Percentiles rank a stretch among this genome's conserved stretches.
phyloP scores from a whole-genome alignment of 2,797 vertebrate species.

The Salarias fasciatus region DNA sequence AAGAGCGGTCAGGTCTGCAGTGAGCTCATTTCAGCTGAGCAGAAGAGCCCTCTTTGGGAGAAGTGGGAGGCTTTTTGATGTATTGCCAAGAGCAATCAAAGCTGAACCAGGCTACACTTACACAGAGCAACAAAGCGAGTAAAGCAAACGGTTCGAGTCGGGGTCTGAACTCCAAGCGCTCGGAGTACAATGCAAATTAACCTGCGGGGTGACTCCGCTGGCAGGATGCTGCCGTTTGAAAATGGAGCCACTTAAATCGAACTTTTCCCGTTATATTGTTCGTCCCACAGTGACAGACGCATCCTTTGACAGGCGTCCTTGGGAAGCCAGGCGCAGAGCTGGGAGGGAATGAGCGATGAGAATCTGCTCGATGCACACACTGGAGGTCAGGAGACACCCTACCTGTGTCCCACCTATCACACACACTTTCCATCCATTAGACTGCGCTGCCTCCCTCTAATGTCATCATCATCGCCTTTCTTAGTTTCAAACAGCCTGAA shows the following conservation, averaged over 20 bases:
- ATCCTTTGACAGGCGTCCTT: background rate
- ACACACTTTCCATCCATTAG: background rate
- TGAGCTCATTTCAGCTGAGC: constrained; percentile 4
- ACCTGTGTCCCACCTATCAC: background rate
- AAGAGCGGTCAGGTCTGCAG: constrained; percentile 12
- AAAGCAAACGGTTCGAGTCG: background rate
- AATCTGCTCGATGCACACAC: background rate
- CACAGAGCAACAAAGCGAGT: constrained; percentile 4
- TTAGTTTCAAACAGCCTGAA: constrained; percentile 11
- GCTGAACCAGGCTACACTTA: constrained; percentile 7
- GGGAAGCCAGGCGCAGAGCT: background rate
- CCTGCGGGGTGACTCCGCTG: background rate
- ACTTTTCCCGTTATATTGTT: background rate
- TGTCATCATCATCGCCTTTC: constrained; percentile 8
- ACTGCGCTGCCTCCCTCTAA: constrained; percentile 1
- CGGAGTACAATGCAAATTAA: constrained; percentile 10
- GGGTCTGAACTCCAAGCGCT: constrained; percentile 18
- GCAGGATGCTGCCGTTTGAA: background rate
- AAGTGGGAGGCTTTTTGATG: constrained; percentile 37
- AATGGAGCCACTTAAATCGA: background rate
- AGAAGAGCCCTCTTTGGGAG: constrained; percentile 2
- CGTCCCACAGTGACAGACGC: background rate
- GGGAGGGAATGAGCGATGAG: background rate
- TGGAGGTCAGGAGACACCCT: constrained; percentile 4
- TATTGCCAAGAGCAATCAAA: constrained; percentile 32